These are phyloP conservation scores for Leptopilina drosophilae DNA, from an alignment of 2,888 invertebrate species.

Conservation along the genomic window DNA sequence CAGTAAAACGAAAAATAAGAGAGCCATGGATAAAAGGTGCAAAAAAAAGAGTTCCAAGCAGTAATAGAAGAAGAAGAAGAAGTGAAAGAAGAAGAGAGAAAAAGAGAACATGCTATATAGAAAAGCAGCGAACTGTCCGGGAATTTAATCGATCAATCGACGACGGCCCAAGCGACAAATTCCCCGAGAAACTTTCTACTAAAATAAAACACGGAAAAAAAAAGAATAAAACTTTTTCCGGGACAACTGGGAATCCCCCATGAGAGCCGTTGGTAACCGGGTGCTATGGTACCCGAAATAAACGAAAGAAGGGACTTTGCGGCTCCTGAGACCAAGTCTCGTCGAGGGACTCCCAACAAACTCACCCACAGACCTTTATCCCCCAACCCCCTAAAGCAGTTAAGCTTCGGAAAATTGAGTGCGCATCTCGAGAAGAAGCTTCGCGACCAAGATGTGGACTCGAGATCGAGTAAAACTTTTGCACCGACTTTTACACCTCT, in stretches of 20 bases:
- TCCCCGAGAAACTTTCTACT: conserved; percentile 46
- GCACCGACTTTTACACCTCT: conserved; percentile 44
- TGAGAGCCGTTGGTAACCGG: conserved; percentile 45
- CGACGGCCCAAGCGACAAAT: conserved; percentile 40
- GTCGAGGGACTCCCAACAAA: conserved; percentile 49
- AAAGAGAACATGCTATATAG: conserved; percentile 11
- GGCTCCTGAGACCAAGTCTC: conserved; percentile 57
- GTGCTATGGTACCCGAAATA: conserved; percentile 46
- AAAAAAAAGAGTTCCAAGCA: not conserved
- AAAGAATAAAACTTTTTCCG: conserved; percentile 24
- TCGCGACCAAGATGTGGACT: conserved; percentile 39
- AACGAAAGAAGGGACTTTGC: conserved; percentile 61
- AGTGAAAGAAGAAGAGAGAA: not conserved
- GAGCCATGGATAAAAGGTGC: not conserved
- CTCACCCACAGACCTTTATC: conserved; percentile 51
- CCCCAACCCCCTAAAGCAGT: conserved; percentile 56
- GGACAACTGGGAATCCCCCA: conserved; percentile 50
- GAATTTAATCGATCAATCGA: conserved; percentile 36
- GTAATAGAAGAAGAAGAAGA: not conserved
- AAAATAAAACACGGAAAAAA: conserved; percentile 33
- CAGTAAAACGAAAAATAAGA: conserved; percentile 29
- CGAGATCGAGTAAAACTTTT: conserved; percentile 46
- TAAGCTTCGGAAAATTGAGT: conserved; percentile 75
- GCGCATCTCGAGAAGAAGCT: conserved; percentile 62
- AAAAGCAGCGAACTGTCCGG: conserved; percentile 31